phyloP scores from a whole-genome alignment of 2,888 invertebrate species.

The Andrena camellia region DNA sequence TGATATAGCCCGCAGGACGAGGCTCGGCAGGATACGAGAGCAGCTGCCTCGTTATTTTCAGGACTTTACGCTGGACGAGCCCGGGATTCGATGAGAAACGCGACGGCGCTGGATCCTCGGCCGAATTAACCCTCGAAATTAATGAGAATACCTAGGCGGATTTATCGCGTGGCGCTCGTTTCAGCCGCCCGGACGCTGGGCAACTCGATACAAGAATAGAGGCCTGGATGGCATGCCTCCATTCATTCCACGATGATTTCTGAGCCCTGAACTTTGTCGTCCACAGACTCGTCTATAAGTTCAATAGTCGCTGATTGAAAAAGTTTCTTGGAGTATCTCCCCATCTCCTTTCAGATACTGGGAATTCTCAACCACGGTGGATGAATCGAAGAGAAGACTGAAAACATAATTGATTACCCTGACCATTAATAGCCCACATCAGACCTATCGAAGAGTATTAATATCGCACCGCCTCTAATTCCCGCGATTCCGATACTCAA shows the following conservation, averaged over 20 bases:
- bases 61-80: slow-evolving; percentile 74
- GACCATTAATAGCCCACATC: too few species aligned
- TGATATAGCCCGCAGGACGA: slow-evolving; percentile 60
- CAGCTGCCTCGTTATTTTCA: slow-evolving; percentile 82
- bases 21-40: slow-evolving; percentile 73
- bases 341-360: too few species aligned
- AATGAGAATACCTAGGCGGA: slow-evolving; percentile 54
- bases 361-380: too few species aligned
- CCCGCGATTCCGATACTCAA: not conserved
- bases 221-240: not conserved
- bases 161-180: slow-evolving; percentile 28
- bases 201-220: slow-evolving; percentile 23
- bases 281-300: not conserved
- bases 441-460: too few species aligned
- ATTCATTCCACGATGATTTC: not conserved
- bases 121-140: slow-evolving; percentile 57
- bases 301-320: too few species aligned
- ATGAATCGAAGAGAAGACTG: too few species aligned
- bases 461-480: not conserved
- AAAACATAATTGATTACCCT: too few species aligned
- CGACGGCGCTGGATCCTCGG: slow-evolving; percentile 19
- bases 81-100: slow-evolving; percentile 56
- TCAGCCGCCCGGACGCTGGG: not conserved
- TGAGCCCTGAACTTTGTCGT: not conserved
- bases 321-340: too few species aligned